Conservation (phyloP, 2,113 vertebrate species). For the Heloderma charlesbogerti region DNA sequence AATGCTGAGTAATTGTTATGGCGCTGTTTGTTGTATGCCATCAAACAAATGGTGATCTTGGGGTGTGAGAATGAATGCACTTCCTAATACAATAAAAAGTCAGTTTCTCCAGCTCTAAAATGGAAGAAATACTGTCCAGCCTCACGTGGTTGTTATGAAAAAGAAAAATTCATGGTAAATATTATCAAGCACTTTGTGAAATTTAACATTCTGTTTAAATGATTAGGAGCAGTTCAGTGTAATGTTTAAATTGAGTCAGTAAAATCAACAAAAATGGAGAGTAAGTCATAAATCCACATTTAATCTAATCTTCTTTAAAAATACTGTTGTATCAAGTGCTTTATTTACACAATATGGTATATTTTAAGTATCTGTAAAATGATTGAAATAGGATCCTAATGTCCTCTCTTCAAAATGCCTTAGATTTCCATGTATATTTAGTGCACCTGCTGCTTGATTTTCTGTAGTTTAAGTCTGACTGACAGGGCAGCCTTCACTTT, state of each 20-base stretch:
- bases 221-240: neutral
- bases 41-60: neutral
- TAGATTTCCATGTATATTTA: slow-evolving; percentile 64
- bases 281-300: neutral
- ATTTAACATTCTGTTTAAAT: neutral
- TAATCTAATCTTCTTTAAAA: slow-evolving; percentile 4
- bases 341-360: neutral
- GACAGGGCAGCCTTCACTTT: slow-evolving; percentile 66
- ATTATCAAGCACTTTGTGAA: neutral
- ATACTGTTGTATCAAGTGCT: slow-evolving; percentile 13
- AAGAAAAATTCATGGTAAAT: neutral
- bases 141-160: neutral
- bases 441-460: slow-evolving; percentile 56
- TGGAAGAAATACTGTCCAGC: neutral
- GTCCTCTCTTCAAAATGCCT: slow-evolving; percentile 50
- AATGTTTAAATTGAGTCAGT: neutral
- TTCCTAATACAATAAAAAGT: neutral
- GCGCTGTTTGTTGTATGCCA: neutral
- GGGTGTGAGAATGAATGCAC: neutral
- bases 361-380: slow-evolving; percentile 35
- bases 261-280: slow-evolving; percentile 22
- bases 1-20: slow-evolving; percentile 6
- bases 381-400: slow-evolving; percentile 39
- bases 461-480: slow-evolving; percentile 62
- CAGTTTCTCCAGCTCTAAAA: neutral